Conservation (phyloP, 2,888 invertebrate species). For the Gasteruption jaculator region DNA sequence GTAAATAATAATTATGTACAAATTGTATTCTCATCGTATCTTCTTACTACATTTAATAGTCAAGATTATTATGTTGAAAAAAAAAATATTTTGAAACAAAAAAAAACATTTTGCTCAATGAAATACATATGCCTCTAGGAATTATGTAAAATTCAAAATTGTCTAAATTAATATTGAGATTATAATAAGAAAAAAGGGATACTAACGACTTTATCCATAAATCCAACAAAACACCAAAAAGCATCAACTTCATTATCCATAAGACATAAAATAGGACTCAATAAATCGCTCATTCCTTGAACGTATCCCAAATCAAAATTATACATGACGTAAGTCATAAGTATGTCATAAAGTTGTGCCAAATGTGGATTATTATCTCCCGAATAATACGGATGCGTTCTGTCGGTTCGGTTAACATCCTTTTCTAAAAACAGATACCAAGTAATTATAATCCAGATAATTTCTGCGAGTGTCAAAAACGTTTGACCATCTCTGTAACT, state of each 20-base stretch:
- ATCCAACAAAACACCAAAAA: slow-evolving; percentile 98
- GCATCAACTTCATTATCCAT: slow-evolving; percentile 92
- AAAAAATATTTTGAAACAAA: background rate
- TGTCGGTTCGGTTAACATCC: slow-evolving; percentile 94
- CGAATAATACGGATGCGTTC: slow-evolving; percentile 85
- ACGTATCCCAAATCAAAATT: slow-evolving; percentile 96
- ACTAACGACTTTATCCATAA: slow-evolving; percentile 92
- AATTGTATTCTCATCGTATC: no score
- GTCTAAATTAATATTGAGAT: background rate
- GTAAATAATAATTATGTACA: slow-evolving; percentile 10
- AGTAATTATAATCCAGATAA: no score
- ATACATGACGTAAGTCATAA: slow-evolving; percentile 99
- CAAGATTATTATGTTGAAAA: no score
- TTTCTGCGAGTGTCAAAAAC: no score
- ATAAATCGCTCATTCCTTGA: slow-evolving; percentile 96
- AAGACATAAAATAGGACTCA: slow-evolving; percentile 86
- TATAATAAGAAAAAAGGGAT: slow-evolving; percentile 9
- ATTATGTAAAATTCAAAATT: background rate
- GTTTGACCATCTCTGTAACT: no score
- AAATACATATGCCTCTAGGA: background rate
- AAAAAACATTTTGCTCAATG: background rate
- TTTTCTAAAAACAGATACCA: slow-evolving; percentile 62
- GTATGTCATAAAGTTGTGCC: slow-evolving; percentile 77
- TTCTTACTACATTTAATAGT: no score
- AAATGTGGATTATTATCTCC: slow-evolving; percentile 91